Evolutionary conservation across 2,888 invertebrate genomes (phyloP), one percentile per base, ranked within the genome.

Genomic region (Drosophila quinaria): DNA sequence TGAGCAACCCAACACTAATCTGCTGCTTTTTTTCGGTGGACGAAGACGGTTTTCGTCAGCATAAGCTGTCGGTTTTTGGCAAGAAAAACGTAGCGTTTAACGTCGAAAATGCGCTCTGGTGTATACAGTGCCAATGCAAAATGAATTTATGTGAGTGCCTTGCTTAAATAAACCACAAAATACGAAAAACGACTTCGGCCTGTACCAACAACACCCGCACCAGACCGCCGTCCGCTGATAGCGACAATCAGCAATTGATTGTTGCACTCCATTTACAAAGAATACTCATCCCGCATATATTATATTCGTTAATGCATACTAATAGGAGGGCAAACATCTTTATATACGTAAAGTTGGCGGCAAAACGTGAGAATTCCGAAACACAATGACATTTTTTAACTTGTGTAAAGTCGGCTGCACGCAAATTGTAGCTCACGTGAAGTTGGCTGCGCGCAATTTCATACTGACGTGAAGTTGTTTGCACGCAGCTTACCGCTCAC

Each of bases 81-180:
- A 62, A 64, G 59, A 79, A 63, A 81, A 71, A 73, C 63, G 49
- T 67, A 68, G 49, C 65, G 56, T 66, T 49, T 54, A 73, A 58
- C 69, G 64, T 70, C 78, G 25, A 75, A 83, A 89, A 81, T 84
- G 89, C 81, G 67, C 55, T 65, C 17, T 46, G 73, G 84, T 84
- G 87, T 70, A 67, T 66, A 64, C 49, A 81, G 85, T 73, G 71
- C 51, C 54, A 67, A 69, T 68, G 76, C 66, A 74, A 71, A 64
- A 87, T 87, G 85, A 89, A 76, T 76, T 85, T 67, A 89, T 81
- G 85, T 89, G 87, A 84, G 87, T 85, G 84, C 81, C 84, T 70
- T 61, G 54, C 35, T 49, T 56, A 70, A 68, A 60, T 44, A 70
- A 63, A 70, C 80, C 52, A 52, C 64, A 72, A 86, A 67, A 51